Evolutionary conservation across 2,797 vertebrate species (phyloP).

Genomic region (Gymnodraco acuticeps): DNA sequence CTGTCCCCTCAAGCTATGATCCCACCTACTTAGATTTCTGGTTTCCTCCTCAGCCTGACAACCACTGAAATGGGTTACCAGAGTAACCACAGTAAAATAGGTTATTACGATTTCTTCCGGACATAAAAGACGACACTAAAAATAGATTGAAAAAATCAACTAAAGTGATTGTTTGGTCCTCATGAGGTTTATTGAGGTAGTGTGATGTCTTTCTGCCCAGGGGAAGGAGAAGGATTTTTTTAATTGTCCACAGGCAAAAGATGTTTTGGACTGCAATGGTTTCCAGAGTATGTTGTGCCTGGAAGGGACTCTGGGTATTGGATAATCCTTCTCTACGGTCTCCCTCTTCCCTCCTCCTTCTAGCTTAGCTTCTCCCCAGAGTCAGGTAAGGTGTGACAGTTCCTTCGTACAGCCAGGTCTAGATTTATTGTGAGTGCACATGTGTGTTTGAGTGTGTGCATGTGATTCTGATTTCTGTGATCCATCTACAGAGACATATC

Average conservation of each 20-base stretch:
- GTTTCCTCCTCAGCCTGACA: constrained; percentile 33
- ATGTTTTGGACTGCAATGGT: constrained; percentile 43
- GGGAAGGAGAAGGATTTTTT: constrained; percentile 39
- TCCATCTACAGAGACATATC: constrained; percentile 18
- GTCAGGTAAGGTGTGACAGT: constrained; percentile 47
- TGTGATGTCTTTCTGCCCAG: constrained; percentile 28
- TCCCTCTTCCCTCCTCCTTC: constrained; percentile 58
- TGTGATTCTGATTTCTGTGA: constrained; percentile 28
- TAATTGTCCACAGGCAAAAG: constrained; percentile 51
- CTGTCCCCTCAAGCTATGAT: constrained; percentile 48
- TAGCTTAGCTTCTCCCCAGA: constrained; percentile 54
- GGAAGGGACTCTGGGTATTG: constrained; percentile 37
- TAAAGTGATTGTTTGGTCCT: constrained; percentile 41
- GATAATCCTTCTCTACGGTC: constrained; percentile 49
- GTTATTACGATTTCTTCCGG: constrained; percentile 52
- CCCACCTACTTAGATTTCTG: constrained; percentile 53
- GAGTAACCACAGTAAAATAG: constrained; percentile 43
- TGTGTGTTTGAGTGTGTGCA: constrained; percentile 13
- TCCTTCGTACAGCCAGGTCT: constrained; percentile 27
- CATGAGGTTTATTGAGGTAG: constrained; percentile 42
- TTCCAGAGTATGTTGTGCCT: constrained; percentile 33
- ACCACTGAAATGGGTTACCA: constrained; percentile 47
- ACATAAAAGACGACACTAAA: constrained; percentile 59
- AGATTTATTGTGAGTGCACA: constrained; percentile 29
- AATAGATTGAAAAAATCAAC: constrained; percentile 51